Base-by-base conservation (phyloP, 2,888 invertebrate species). In the Melanostoma mellinum region DNA sequence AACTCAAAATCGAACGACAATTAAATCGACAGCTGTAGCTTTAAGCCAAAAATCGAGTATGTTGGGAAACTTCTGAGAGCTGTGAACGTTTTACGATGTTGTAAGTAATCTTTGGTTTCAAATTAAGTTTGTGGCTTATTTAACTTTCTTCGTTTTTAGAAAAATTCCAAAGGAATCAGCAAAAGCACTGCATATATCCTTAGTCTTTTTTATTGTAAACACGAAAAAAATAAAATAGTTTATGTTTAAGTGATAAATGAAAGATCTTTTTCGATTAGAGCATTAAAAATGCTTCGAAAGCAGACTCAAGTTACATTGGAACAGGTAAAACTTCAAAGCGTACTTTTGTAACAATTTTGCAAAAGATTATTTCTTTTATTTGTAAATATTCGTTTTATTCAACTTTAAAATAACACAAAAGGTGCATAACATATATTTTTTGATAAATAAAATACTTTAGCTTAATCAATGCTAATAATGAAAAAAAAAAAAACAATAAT, bases 1-100 rank as follows among this genome's bases (percentile, higher is more conserved):
- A 89, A 73, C 76, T 87, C 40, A 89, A 89, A 48, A 88, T 90
- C 52, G 90, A 90, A 79, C 87, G 90, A 0, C 90, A 90, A 71
- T 67, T 90, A 4, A 90, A 90, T 84, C 88, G 90, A 40, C 87
- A 88, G 63, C 87, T 88, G 76, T 89, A 90, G 81, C 73, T 42
- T 2, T 48, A 9, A 63, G 48, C 36, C 36, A 55, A 38, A 35
- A 32, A 30, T 4, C 42, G 1, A 40, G 33, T 20, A 20, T 20
- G 20, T 20, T 20, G 20, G 20, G 1, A 10, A 4, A 68, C 32
- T 53, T 38, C 48, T 33, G 6, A 67, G 74, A 79, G 71, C 74
- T 84, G 65, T 74, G 69, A 74, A 55, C 9, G 32, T 71, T 55
- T 56, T 42, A 38, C 10, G 61, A 35, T 69, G 60, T 84, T 65